Base-by-base conservation (phyloP, 2,113 vertebrate species). In the Montifringilla adamsi region DNA sequence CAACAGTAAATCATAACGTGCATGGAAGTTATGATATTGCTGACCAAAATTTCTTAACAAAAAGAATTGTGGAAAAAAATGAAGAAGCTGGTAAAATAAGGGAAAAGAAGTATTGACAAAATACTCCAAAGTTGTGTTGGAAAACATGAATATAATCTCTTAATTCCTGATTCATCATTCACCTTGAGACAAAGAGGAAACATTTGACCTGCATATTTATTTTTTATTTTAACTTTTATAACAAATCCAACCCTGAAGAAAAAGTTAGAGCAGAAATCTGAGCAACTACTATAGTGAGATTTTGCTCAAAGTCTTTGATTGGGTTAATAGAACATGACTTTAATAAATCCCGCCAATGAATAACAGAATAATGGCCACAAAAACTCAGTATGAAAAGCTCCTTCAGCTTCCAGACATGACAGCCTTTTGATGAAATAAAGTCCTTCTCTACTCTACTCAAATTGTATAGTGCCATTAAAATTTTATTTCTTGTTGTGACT, bases 391-490 rank as follows among this genome's bases (percentile, higher is more conserved):
- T 18, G 17, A 81, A 90, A 90, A 89, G 39, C 41, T 75, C 10
- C 39, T 60, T 81, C 39, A 72, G 44, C 23, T 23, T 82, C 7
- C 21, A 72, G 52, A 46, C 19, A 27, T 49, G 55, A 59, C 17
- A 62, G 58, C 9, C 37, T 82, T 68, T 49, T 60, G 28, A 75
- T 35, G 49, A 93, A 84, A 87, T 64, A 76, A 76, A 64, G 43
- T 47, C n/a, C 26, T 84, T 6, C 43, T 60, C 26, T 84, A 33
- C 41, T 9, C 10, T 68, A 68, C 22, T 43, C 77, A 89, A 87
- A 82, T 47, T 94, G 28, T 91, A 53, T 39, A 43, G 33, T 43
- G 33, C 50, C 35, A 93, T 95, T 89, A 93, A 95, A 93, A 49
- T 76, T 87, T 90, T 50, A 87, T 82, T 18, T 35, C 46, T 50